Evolutionary conservation across 2,888 invertebrate genomes (phyloP).

Genomic region (Hydropsyche betteni): DNA sequence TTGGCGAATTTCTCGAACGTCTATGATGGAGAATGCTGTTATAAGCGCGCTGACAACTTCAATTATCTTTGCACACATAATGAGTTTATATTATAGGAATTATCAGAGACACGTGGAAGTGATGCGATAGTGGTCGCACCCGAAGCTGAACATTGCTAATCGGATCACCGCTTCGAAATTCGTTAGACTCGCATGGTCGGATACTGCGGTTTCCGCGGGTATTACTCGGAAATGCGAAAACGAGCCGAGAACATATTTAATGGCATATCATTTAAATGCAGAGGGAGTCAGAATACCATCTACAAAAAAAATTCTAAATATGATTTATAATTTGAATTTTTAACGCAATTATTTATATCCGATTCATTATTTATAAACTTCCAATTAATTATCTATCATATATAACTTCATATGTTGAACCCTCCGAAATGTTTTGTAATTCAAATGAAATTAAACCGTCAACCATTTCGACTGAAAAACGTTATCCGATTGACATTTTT

Average conservation of each 20-base stretch:
- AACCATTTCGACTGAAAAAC: neutral
- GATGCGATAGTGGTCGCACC: neutral
- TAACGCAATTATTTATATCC: conserved; percentile 8
- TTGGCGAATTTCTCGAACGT: too few relatives aligned
- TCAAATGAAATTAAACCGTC: neutral
- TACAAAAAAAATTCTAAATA: neutral
- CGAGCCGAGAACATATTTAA: too few relatives aligned
- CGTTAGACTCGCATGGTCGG: neutral
- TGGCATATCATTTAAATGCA: too few relatives aligned
- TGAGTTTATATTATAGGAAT: neutral
- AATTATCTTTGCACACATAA: too few relatives aligned
- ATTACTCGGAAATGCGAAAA: too few relatives aligned
- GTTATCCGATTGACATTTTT: neutral
- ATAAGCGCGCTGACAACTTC: too few relatives aligned
- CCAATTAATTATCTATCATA: conserved; percentile 37
- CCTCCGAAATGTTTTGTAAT: too few relatives aligned
- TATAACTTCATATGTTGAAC: neutral
- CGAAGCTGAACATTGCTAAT: conserved; percentile 6
- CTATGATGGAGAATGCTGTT: too few relatives aligned
- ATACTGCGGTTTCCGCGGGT: neutral
- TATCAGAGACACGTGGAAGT: neutral
- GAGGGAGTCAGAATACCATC: too few relatives aligned
- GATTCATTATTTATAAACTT: conserved; percentile 41
- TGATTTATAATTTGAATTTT: conserved; percentile 40
- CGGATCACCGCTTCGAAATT: conserved; percentile 10